phyloP scores from a whole-genome alignment of 2,113 vertebrate species.

The Numenius arquata region DNA sequence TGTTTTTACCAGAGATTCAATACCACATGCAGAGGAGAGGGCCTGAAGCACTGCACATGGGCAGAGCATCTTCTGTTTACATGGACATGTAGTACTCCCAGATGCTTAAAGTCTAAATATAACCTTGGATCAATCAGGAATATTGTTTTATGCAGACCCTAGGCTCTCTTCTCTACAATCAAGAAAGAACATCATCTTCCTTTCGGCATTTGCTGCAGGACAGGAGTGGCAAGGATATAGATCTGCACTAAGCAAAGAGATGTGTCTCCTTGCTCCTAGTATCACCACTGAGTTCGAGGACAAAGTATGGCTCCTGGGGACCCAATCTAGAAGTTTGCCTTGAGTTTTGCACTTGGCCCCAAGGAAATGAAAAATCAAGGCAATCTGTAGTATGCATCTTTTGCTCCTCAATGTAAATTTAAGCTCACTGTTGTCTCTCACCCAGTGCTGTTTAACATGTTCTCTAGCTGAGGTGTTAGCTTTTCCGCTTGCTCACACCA shows the following conservation, averaged over 20 bases:
- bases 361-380: not conserved
- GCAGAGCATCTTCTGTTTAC: not conserved
- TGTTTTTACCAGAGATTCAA: not conserved
- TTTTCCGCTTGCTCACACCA: not conserved
- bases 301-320: not conserved
- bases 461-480: not conserved
- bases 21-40: not conserved
- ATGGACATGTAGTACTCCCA: not conserved
- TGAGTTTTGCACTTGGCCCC: not conserved
- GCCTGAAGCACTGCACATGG: not conserved
- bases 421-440: not conserved
- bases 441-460: not conserved
- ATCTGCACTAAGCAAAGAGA: not conserved
- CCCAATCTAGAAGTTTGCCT: not conserved
- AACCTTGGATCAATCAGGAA: not conserved
- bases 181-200: not conserved
- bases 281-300: not conserved
- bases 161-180: not conserved
- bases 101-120: not conserved
- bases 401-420: not conserved
- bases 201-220: not conserved
- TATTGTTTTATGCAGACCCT: not conserved
- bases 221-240: not conserved
- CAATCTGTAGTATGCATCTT: not conserved
- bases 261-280: not conserved